Evolutionary conservation across 2,888 invertebrate genomes (phyloP).

Genomic region (Rhagium mordax): DNA sequence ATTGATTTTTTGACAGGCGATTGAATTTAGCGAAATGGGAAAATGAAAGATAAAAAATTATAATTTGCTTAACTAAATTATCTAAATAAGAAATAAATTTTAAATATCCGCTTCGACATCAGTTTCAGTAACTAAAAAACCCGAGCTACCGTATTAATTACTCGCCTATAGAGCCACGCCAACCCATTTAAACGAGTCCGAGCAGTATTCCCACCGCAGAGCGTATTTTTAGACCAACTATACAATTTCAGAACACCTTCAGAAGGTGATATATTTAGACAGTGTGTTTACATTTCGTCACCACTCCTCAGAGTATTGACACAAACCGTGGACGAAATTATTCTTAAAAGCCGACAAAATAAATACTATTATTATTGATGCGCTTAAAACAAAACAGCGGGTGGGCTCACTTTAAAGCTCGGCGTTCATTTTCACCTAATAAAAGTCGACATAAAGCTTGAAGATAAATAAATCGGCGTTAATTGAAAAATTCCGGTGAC

Average conservation of each 20-base stretch:
- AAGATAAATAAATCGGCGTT: not conserved
- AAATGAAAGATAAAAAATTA: too few relatives aligned
- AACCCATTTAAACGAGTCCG: constrained; percentile 9
- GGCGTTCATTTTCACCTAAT: constrained; percentile 18
- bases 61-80: too few relatives aligned
- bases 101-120: too few relatives aligned
- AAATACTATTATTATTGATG: constrained; percentile 16
- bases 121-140: not conserved
- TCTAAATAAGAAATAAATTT: too few relatives aligned
- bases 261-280: constrained; percentile 31
- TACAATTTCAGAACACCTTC: constrained; percentile 27
- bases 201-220: not conserved
- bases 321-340: constrained; percentile 36
- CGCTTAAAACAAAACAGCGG: constrained; percentile 4
- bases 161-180: not conserved
- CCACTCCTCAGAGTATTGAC: constrained; percentile 32
- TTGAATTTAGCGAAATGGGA: too few relatives aligned
- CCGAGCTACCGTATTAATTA: not conserved
- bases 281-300: constrained; percentile 35
- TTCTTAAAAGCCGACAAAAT: constrained; percentile 29
- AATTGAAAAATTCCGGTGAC: not conserved
- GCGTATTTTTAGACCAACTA: constrained; percentile 21
- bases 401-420: constrained; percentile 9
- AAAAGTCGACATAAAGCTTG: not conserved
- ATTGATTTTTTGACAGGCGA: too few relatives aligned